Base-by-base conservation (phyloP, 2,797 vertebrate genomes). In the Diplodus puntazzo region DNA sequence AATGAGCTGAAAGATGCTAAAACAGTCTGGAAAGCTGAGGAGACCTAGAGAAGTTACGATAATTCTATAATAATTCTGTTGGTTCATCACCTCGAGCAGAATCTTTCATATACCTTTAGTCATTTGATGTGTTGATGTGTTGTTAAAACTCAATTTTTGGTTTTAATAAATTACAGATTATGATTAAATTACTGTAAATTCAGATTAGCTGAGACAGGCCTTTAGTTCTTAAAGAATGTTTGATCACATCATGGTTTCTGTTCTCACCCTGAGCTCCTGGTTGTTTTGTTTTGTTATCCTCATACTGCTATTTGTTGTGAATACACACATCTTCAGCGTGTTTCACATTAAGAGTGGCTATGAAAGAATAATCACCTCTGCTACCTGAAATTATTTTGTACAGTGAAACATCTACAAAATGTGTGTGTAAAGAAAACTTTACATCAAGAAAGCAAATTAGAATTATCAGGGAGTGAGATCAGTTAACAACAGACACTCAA, bases 341-440 rank as follows among this genome's bases (percentile, higher is more conserved):
- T 55, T 73, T 63, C 50, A 54, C 39, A 55, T 63, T 54, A 64
- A 58, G 27, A 60, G 55, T 30, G 16, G 20, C 21, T 59, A 18
- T 45, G 5, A 2, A 50, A 43, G 18, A 50, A 50, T 5, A 53
- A 60, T 54, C 14, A 5, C 21, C 42, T 30, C 30, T 1, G 0
- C 30, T 13, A 7, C 50, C 45, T 54, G 42, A 14, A 64, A 34
- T 34, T 9, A 9, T 13, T 7, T 64, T 23, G 18, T 55, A 49
- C 17, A 27, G 5, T 67, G 5, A 60, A 53, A 68, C 1, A 30
- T 27, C 67, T 27, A n/a, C 18, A 43, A 12, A 21, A 57, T 57
- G 20, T 55, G 30, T 4, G 13, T 1, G 17, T 45, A 59, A 27
- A 21, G 17, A 16, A 60, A 60, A 61, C 13, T 25, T 45, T 27